A percentile compares a stretch with the other conserved stretches of the same genome.
Conservation (phyloP, 2,797 vertebrate genomes). For the Petrocephalus schoutedeni region DNA sequence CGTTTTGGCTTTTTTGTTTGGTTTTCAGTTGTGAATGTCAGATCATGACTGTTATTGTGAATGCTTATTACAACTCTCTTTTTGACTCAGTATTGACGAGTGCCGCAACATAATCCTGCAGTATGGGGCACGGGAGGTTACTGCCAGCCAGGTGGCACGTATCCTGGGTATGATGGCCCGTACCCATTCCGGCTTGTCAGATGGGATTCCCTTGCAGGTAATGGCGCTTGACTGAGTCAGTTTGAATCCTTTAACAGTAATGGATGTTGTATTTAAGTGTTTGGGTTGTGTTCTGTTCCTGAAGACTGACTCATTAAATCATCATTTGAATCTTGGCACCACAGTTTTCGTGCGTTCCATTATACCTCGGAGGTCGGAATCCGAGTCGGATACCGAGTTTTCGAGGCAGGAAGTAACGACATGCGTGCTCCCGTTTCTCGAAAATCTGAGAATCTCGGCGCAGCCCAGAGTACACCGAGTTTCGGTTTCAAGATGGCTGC, state of each 20-base stretch:
- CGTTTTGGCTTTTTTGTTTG: background rate
- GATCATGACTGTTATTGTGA: background rate
- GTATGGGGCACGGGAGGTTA: slow-evolving; percentile 94
- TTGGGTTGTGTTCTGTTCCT: background rate
- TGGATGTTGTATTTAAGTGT: background rate
- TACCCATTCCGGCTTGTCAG: slow-evolving; percentile 89
- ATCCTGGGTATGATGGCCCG: slow-evolving; percentile 99
- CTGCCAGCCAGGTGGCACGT: slow-evolving; percentile 94
- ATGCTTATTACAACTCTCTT: background rate
- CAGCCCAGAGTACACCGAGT: too few species aligned
- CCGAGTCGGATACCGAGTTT: too few species aligned
- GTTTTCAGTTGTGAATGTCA: background rate
- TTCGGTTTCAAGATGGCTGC: too few species aligned
- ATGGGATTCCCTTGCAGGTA: slow-evolving; percentile 92
- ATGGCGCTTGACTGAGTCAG: slow-evolving; percentile 25
- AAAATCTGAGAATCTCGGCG: too few species aligned
- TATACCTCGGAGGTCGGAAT: too few species aligned
- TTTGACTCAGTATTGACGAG: slow-evolving; percentile 80
- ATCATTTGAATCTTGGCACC: background rate
- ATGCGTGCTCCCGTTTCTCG: too few species aligned
- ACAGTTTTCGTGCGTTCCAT: too few species aligned
- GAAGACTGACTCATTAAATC: background rate
- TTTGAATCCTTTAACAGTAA: background rate
- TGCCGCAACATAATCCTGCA: slow-evolving; percentile 97
- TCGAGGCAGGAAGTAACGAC: too few species aligned